Percentiles rank a stretch among this genome's conserved stretches.
phyloP scores from a whole-genome alignment of 64 coral and sea anemone species.

The Stichodactyla mertensii region DNA sequence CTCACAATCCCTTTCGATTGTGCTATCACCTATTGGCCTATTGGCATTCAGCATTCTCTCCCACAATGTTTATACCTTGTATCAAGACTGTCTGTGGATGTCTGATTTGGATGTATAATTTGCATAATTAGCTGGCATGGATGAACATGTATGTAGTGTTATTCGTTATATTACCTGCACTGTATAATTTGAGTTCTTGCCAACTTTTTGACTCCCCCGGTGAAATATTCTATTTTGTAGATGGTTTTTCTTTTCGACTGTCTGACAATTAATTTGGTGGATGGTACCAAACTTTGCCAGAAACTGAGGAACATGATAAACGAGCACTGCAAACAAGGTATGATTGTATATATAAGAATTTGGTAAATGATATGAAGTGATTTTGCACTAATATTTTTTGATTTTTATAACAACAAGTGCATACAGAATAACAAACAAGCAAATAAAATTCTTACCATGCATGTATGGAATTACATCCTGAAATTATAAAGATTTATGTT shows the following conservation, averaged over 20 bases:
- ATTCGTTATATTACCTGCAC: not conserved
- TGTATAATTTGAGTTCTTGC: not conserved
- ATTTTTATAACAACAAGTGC: not conserved
- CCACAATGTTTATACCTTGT: not conserved
- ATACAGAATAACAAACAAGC: not conserved
- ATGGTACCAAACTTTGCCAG: not conserved
- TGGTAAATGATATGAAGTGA: too few relatives aligned
- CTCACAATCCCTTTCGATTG: not conserved
- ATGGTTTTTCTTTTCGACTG: not conserved
- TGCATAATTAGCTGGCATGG: too few relatives aligned
- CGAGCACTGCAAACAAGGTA: not conserved
- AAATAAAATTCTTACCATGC: slow-evolving; percentile 34
- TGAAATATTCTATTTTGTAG: not conserved
- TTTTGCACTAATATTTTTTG: not conserved
- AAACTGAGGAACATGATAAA: not conserved
- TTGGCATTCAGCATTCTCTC: not conserved
- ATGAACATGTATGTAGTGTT: too few relatives aligned
- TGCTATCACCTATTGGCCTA: not conserved
- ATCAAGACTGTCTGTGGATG: not conserved
- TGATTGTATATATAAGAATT: not conserved
- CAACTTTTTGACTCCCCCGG: not conserved
- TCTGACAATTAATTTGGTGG: not conserved
- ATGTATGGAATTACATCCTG: slow-evolving; percentile 34
- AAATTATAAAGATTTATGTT: too few relatives aligned
- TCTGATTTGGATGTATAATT: too few relatives aligned